Percentiles rank a stretch among this genome's conserved stretches.
phyloP scores from a whole-genome alignment of 2,888 invertebrate species.

The Brenthis daphne region DNA sequence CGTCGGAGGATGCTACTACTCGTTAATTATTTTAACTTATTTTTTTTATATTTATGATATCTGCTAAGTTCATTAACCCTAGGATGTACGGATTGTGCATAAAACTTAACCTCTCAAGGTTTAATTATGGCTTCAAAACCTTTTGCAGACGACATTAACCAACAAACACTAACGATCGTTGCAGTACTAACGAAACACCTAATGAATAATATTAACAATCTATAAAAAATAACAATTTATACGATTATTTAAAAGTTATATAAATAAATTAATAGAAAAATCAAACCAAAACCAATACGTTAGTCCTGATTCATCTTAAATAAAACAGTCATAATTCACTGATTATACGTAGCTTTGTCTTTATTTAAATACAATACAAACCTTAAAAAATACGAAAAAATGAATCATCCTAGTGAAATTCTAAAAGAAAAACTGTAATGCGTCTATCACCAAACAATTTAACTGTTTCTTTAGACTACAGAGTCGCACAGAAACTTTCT shows the following conservation, averaged over 20 bases:
- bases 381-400: no score
- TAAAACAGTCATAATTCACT: no score
- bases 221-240: background rate
- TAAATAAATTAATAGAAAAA: background rate
- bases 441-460: conserved; percentile 42
- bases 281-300: no score
- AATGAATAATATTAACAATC: background rate
- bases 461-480: conserved; percentile 51
- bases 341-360: no score
- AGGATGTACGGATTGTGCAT: background rate
- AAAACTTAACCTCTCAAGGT: no score
- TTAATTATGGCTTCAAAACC: background rate
- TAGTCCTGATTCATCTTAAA: no score
- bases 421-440: conserved; percentile 2
- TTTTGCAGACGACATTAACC: background rate
- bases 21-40: no score
- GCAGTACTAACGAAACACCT: no score
- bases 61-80: conserved; percentile 10
- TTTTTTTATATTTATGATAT: background rate
- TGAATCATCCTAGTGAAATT: background rate
- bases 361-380: no score
- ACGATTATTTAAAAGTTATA: no score
- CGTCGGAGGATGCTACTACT: no score
- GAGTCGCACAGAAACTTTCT: conserved; percentile 52
- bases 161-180: no score